Percentiles rank a stretch among this genome's conserved stretches.
Conservation (phyloP, 37 sponge, comb jelly and placozoan species). For the Tethya wilhelma region DNA sequence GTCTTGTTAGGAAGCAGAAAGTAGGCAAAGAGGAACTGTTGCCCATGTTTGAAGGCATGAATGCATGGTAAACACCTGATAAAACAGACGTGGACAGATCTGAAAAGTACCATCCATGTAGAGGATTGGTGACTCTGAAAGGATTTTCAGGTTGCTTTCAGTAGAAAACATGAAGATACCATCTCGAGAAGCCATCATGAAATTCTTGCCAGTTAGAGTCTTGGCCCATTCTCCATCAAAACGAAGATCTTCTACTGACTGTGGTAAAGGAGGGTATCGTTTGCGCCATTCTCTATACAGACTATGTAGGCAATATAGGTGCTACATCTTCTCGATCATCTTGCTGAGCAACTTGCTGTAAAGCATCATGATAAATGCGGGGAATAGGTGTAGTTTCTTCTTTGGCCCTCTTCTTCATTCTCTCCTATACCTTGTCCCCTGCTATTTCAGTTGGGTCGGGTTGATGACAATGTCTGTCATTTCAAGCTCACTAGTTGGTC, state of each 20-base stretch:
- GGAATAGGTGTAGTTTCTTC: neutral
- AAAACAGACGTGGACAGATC: neutral
- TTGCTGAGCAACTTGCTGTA: neutral
- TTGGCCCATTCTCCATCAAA: neutral
- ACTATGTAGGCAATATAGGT: neutral
- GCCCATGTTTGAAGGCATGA: slow-evolving; percentile 9
- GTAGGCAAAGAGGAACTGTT: slow-evolving; percentile 1
- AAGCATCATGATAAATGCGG: neutral
- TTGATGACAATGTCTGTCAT: neutral
- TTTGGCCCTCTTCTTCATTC: neutral
- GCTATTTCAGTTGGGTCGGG: neutral
- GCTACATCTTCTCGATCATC: neutral
- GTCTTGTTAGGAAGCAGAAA: neutral
- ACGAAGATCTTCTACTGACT: neutral
- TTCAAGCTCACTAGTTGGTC: too few relatives aligned
- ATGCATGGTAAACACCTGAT: slow-evolving; percentile 6
- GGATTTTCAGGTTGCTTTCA: neutral
- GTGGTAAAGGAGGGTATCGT: neutral
- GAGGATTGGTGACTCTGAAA: neutral
- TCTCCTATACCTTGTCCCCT: neutral
- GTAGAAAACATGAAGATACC: neutral
- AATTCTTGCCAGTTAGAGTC: neutral
- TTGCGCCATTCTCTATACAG: neutral
- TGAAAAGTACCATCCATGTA: slow-evolving; percentile 7
- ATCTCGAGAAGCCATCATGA: neutral